phyloP scores from a whole-genome alignment of 2,888 invertebrate species.

The Proisotoma minuta region DNA sequence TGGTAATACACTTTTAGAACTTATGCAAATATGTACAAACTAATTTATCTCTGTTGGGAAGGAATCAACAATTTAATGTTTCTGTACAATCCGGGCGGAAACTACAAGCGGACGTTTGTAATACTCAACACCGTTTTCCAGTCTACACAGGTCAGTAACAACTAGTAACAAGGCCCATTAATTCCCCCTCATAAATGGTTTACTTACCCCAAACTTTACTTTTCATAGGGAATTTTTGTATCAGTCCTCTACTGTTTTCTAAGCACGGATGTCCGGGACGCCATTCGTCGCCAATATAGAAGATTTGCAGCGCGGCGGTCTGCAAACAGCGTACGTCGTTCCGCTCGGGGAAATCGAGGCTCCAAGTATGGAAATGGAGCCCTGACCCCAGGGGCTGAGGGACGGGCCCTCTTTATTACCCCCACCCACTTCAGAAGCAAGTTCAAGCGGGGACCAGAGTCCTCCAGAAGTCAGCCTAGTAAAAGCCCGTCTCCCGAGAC shows the following conservation, averaged over 20 bases:
- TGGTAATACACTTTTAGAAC: no score
- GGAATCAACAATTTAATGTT: slow-evolving; percentile 57
- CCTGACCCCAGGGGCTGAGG: not conserved
- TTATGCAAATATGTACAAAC: no score
- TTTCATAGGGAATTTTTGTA: slow-evolving; percentile 41
- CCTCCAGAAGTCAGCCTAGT: slow-evolving; percentile 15
- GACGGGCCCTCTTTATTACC: not conserved
- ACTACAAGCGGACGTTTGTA: slow-evolving; percentile 37
- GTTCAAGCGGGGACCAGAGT: slow-evolving; percentile 11
- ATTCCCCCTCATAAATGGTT: not conserved
- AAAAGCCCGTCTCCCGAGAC: slow-evolving; percentile 28
- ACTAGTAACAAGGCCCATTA: slow-evolving; percentile 3
- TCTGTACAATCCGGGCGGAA: slow-evolving; percentile 48
- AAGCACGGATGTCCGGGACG: slow-evolving; percentile 41
- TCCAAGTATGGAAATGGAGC: slow-evolving; percentile 5
- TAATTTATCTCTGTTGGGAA: no score
- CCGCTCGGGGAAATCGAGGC: not conserved
- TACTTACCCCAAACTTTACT: not conserved
- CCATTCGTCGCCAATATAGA: slow-evolving; percentile 41
- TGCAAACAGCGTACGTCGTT: slow-evolving; percentile 27
- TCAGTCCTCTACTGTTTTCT: slow-evolving; percentile 43
- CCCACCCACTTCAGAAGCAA: slow-evolving; percentile 26
- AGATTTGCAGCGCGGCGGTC: slow-evolving; percentile 35
- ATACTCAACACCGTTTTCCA: slow-evolving; percentile 37
- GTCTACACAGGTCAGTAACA: slow-evolving; percentile 38